These are phyloP conservation scores for Euthynnus affinis DNA, from an alignment of 2,797 vertebrate genomes.

Conservation along the genomic window DNA sequence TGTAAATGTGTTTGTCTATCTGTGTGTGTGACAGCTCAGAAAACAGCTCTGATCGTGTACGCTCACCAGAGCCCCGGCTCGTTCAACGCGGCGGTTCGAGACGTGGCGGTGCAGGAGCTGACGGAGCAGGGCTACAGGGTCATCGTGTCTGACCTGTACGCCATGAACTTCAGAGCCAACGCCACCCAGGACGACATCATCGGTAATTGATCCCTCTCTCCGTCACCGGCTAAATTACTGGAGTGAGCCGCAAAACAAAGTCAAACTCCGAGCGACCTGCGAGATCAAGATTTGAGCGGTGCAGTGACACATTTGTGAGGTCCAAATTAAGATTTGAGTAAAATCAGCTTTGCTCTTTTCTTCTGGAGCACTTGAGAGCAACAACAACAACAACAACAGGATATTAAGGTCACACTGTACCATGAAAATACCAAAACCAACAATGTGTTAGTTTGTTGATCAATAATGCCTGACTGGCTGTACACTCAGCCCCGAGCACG, in stretches of 20 bases:
- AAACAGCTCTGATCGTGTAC: conserved; percentile 90
- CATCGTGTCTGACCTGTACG: conserved; percentile 90
- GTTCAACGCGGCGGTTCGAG: conserved; percentile 86
- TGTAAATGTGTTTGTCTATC: conserved; percentile 6
- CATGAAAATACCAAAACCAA: neutral
- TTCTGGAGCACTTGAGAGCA: too few species aligned
- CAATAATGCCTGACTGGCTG: too few species aligned
- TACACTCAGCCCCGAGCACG: too few species aligned
- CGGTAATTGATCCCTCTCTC: conserved; percentile 78
- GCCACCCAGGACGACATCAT: conserved; percentile 87
- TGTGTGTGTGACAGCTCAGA: conserved; percentile 63
- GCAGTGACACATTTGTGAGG: too few species aligned
- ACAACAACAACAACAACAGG: too few species aligned
- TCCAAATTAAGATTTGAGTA: too few species aligned
- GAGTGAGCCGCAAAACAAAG: too few species aligned
- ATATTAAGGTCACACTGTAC: neutral
- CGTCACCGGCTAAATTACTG: neutral
- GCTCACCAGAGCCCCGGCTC: conserved; percentile 91
- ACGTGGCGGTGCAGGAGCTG: conserved; percentile 82
- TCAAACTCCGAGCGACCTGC: too few species aligned
- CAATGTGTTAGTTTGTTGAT: neutral
- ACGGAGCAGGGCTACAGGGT: conserved; percentile 86
- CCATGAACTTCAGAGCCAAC: conserved; percentile 89
- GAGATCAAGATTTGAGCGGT: too few species aligned
- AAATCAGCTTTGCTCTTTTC: too few species aligned